phyloP scores from a whole-genome alignment of 1,140 invertebrate species.

The Carcinoscorpius rotundicauda region DNA sequence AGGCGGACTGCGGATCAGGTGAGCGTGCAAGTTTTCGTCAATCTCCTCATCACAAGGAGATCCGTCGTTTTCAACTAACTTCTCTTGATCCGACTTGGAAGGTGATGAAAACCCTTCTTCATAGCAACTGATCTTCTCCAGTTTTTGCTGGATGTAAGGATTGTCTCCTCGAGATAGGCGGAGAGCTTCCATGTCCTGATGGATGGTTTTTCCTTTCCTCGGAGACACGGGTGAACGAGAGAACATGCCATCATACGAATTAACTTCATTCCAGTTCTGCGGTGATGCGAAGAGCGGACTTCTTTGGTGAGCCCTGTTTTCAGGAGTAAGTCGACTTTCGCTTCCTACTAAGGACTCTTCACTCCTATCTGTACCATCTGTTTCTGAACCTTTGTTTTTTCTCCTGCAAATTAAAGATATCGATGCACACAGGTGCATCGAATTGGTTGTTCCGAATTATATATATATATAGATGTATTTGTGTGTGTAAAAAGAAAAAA shows the following conservation, averaged over 20 bases:
- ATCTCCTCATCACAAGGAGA: slow-evolving; percentile 1
- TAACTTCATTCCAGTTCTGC: neutral
- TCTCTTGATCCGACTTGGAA: neutral
- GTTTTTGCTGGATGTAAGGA: slow-evolving; percentile 51
- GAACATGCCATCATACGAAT: neutral
- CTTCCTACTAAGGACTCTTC: neutral
- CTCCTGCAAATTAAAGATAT: neutral
- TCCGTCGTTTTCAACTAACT: neutral
- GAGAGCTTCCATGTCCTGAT: slow-evolving; percentile 68
- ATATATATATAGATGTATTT: too few species aligned
- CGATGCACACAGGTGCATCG: too few species aligned
- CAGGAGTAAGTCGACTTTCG: neutral
- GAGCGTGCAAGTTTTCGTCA: slow-evolving; percentile 53
- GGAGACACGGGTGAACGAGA: slow-evolving; percentile 17
- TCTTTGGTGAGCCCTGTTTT: neutral
- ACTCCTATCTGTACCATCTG: neutral
- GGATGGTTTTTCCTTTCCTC: slow-evolving; percentile 52
- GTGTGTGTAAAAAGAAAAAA: too few species aligned
- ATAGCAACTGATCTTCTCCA: slow-evolving; percentile 19
- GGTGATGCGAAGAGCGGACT: neutral
- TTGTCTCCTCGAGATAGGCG: slow-evolving; percentile 65
- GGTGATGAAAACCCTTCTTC: slow-evolving; percentile 4
- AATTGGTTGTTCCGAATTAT: too few species aligned
- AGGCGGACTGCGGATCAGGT: slow-evolving; percentile 65
- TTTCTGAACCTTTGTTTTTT: neutral